Evolutionary conservation across 2,113 vertebrate genomes (phyloP), one percentile per base, ranked within the genome.

Genomic region (Propithecus coquereli): DNA sequence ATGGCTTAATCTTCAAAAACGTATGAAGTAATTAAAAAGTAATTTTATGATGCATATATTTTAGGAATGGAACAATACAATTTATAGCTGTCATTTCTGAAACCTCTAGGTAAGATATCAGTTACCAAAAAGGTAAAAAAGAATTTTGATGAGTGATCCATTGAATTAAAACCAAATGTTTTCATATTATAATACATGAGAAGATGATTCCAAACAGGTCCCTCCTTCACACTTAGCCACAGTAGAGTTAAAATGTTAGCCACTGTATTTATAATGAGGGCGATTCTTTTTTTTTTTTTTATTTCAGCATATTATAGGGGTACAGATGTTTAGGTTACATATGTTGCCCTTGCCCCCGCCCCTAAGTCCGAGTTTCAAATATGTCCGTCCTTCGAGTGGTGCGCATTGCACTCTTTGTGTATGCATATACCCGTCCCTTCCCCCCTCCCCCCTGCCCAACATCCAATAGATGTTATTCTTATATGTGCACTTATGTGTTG

Each of bases 61-160:
- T 95, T 74, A 59, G 87, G n/a, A 95, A 70, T 74, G 23, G 40
- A 96, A 5, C 27, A 94, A 30, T 94, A 95, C 52, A 77, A 71
- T 77, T 52, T 84, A 34, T 71, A 88, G 83, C 18, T 77, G 20
- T 74, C 27, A 10, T 65, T 77, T 94, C 54, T 89, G 45, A 97
- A 93, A 91, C 80, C 37, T 92, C 52, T 74, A 87, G 6, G 6
- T 91, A 71, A 95, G n/a, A 50, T 86, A 40, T 61, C 17, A 66
- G 12, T 91, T 68, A 23, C 27, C 23, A 85, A 76, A 73, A 90
- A 76, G 54, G 63, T 52, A 27, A 87, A 77, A 91, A 63, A 11
- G 6, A 57, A 52, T 65, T 85, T 89, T 91, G n/a, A 91, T 12
- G 3, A 82, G 52, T 85, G n/a, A 66, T 77, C n/a, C 74, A 4